These are phyloP conservation scores for Drosophila hamatofila DNA, from an alignment of 2,888 invertebrate genomes.

Conservation along the genomic window DNA sequence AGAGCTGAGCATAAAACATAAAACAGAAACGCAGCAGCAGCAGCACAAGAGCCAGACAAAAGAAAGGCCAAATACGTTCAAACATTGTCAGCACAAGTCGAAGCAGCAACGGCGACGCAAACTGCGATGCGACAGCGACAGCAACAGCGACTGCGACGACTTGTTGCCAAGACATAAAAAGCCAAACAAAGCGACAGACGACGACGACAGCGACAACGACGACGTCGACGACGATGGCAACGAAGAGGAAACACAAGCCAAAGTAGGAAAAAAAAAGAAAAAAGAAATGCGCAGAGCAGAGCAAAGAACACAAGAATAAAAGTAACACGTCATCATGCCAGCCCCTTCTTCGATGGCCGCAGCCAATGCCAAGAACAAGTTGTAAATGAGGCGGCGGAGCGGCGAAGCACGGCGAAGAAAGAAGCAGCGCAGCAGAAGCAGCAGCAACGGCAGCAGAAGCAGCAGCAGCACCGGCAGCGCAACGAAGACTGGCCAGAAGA, in stretches of 20 bases:
- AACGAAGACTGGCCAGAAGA: slow-evolving; percentile 61
- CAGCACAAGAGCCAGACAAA: slow-evolving; percentile 53
- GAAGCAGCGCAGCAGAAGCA: slow-evolving; percentile 29
- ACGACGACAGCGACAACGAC: slow-evolving; percentile 39
- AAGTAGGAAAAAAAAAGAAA: slow-evolving; percentile 36
- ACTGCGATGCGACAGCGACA: slow-evolving; percentile 27
- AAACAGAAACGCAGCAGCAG: slow-evolving; percentile 40
- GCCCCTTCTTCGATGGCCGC: slow-evolving; percentile 37
- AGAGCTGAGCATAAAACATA: slow-evolving; percentile 54
- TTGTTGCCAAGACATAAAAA: slow-evolving; percentile 77
- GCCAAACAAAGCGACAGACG: slow-evolving; percentile 57
- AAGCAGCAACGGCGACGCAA: slow-evolving; percentile 30
- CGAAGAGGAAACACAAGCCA: slow-evolving; percentile 70
- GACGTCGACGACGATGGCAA: slow-evolving; percentile 41
- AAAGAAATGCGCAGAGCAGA: slow-evolving; percentile 62
- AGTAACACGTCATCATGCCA: slow-evolving; percentile 77
- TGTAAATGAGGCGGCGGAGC: slow-evolving; percentile 67
- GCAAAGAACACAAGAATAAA: slow-evolving; percentile 52
- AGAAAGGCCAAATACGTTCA: slow-evolving; percentile 80
- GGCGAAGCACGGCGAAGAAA: slow-evolving; percentile 20
- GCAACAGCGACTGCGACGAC: slow-evolving; percentile 56
- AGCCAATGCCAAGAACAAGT: slow-evolving; percentile 75
- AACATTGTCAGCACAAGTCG: slow-evolving; percentile 62
- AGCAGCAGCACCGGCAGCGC: slow-evolving; percentile 7
- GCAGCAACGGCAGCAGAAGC: not conserved